Evolutionary conservation across 2,113 vertebrate species (phyloP).

Genomic region (Panurus biarmicus): DNA sequence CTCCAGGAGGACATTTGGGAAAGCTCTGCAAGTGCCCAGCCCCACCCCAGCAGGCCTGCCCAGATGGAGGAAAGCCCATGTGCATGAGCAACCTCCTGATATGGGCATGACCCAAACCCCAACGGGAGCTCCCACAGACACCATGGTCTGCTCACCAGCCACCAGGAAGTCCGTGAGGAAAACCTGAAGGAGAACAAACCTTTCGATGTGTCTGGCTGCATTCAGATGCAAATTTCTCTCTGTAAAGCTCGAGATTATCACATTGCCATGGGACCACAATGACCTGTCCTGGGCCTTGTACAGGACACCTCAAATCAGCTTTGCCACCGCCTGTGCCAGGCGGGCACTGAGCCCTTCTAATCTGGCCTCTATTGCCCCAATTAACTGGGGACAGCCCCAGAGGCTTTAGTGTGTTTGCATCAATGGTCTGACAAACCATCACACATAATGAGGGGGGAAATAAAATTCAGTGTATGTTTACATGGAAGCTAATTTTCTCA

Average conservation of each 20-base stretch:
- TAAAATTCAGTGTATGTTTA: background rate
- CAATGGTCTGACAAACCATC: background rate
- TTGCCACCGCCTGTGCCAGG: background rate
- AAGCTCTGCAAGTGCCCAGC: background rate
- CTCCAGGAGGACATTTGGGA: background rate
- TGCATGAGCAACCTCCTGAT: accelerated
- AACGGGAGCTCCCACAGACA: background rate
- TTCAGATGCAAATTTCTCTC: slow-evolving; percentile 25
- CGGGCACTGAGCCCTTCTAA: background rate
- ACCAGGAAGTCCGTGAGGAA: background rate
- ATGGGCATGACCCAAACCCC: background rate
- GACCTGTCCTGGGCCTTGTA: background rate
- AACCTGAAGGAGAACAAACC: background rate
- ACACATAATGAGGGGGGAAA: background rate
- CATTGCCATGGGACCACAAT: background rate
- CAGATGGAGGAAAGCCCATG: accelerated
- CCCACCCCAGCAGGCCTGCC: background rate
- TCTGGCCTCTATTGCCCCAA: background rate
- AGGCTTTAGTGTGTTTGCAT: background rate
- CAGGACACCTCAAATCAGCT: background rate
- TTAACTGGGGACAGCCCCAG: background rate
- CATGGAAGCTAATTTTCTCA: background rate
- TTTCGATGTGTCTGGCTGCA: accelerated
- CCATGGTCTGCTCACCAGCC: background rate
- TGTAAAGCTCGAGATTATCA: background rate